These are phyloP conservation scores for Hermodice carunculata DNA, from an alignment of 2,888 invertebrate genomes.

Conservation along the genomic window DNA sequence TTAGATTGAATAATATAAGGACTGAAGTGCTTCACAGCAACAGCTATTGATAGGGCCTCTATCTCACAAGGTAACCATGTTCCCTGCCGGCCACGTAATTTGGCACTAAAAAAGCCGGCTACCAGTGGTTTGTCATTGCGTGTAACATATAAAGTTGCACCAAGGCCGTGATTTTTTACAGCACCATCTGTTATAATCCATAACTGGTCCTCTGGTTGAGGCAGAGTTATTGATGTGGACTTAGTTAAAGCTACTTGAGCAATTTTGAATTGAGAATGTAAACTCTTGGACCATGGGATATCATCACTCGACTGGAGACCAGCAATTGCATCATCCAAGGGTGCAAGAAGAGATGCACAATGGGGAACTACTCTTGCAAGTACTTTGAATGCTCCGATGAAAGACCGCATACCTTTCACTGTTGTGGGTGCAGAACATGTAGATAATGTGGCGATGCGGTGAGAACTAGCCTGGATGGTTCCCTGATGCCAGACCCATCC, in stretches of 20 bases:
- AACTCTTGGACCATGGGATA: background rate
- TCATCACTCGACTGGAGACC: background rate
- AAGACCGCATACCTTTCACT: constrained; percentile 21
- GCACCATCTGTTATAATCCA: constrained; percentile 33
- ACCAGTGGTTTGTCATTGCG: background rate
- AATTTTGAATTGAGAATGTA: background rate
- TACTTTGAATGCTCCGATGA: background rate
- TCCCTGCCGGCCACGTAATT: background rate
- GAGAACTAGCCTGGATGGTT: constrained; percentile 32
- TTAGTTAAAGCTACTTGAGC: background rate
- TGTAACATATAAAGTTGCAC: constrained; percentile 2
- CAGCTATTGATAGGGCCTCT: constrained; percentile 37
- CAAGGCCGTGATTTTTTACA: constrained; percentile 2
- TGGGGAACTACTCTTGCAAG: background rate
- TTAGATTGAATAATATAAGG: constrained; percentile 34
- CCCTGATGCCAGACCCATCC: constrained; percentile 44
- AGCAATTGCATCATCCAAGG: background rate
- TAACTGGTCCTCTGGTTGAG: constrained; percentile 25
- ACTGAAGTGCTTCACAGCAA: constrained; percentile 36
- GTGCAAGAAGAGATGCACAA: background rate
- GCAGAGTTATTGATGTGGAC: constrained; percentile 17
- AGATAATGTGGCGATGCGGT: constrained; percentile 33
- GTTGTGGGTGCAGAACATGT: constrained; percentile 30
- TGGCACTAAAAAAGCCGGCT: constrained; percentile 2
- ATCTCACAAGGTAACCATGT: background rate